phyloP scores from a whole-genome alignment of 2,113 vertebrate genomes.

The Melanotaenia duboulayi region DNA sequence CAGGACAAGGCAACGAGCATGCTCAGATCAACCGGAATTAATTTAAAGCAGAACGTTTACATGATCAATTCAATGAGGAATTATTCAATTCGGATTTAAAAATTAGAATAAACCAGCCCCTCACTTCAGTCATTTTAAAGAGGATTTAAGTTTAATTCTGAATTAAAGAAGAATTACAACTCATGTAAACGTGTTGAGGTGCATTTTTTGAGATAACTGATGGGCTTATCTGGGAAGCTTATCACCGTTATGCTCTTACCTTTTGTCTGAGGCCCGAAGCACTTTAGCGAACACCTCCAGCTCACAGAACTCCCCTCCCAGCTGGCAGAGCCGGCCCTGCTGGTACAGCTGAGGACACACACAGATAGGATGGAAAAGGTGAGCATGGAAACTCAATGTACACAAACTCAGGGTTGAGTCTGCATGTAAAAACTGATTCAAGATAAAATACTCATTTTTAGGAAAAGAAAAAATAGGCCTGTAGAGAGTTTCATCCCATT shows the following conservation, averaged over 20 bases:
- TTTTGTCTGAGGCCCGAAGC: conserved; percentile 97
- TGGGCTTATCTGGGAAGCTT: not conserved
- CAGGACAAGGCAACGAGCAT: no score
- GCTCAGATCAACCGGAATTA: no score
- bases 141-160: no score
- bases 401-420: not conserved
- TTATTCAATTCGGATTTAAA: no score
- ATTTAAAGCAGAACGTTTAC: no score
- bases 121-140: no score
- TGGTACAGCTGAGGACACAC: conserved; percentile 92
- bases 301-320: conserved; percentile 99
- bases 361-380: not conserved
- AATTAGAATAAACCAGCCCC: no score
- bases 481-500: not conserved
- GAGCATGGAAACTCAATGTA: not conserved
- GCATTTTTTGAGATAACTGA: not conserved
- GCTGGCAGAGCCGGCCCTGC: conserved; percentile 97
- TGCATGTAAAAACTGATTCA: not conserved
- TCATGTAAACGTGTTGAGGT: no score
- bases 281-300: conserved; percentile 99
- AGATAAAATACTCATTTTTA: not conserved
- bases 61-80: no score
- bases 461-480: not conserved
- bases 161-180: no score
- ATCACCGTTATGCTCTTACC: conserved; percentile 77